Base-by-base conservation (phyloP, 2,888 invertebrate genomes). In the Sphaerolaimus hirsutus region DNA sequence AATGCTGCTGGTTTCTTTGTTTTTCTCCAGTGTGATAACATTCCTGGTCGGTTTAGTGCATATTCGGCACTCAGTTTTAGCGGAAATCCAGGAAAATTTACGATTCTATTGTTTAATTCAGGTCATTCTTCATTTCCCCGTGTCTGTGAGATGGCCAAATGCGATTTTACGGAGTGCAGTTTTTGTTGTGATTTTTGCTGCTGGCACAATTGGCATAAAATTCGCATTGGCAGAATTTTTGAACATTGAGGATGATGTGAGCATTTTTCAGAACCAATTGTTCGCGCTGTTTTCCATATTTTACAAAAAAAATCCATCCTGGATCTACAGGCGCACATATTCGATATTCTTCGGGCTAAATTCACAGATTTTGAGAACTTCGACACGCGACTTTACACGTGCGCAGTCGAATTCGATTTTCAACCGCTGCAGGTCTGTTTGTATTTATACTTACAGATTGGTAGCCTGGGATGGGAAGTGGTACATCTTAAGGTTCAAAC, bases 341-440 rank as follows among this genome's bases (percentile, higher is more conserved):
- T 75, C 62, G 76, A 78, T 49, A 72, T 81, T 21, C 63, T 81
- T 2, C 68, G 67, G 45, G 72, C 79, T 0, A 81, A 81, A 60
- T 71, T 81, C 45, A 71, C 72, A 0, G 64, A 70, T 52, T 78
- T 71, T 57, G 73, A 72, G 54, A 76, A 72, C 52, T 81, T 81
- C 57, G 78, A 81, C 57, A 78, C 79, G 0, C 62, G 77, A 58
- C 62, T 82, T 2, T 81, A 81, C 56, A 79, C 79, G 0, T 81
- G 80, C 61, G 75, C 78, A 0, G 70, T 72, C 0, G 79, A 78
- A 48, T 81, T 80, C 59, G 77, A 78, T 57, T 79, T 77, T 57
- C 59, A 80, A 41, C 75, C 74, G 0, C 61, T 67, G 43, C 68
- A 65, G 23, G 69, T 55, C 29, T 40, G 48, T 40, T 22, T n/a